Percentiles rank a stretch among this genome's conserved stretches.
These are phyloP conservation scores for Bombus terrestris DNA, from an alignment of 1,140 invertebrate species.

Conservation along the genomic window DNA sequence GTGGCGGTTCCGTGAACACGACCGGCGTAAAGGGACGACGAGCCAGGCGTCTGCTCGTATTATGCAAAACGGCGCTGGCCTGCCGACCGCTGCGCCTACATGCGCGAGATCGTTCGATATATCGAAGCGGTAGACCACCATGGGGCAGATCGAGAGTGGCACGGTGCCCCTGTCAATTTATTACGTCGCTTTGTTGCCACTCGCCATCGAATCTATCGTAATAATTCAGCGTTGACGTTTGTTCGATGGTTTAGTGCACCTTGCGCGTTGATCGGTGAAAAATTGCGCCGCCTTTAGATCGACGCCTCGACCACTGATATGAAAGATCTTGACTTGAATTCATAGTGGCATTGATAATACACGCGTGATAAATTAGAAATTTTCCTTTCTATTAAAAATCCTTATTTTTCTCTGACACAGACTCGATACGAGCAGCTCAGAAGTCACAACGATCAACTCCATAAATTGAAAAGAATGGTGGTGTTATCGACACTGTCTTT, in stretches of 20 bases:
- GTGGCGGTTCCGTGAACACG: conserved; percentile 60
- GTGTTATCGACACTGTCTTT: too few relatives aligned
- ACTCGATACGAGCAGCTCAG: too few relatives aligned
- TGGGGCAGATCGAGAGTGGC: conserved; percentile 57
- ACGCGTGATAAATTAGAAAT: background rate
- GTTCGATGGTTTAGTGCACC: conserved; percentile 12
- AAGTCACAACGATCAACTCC: too few relatives aligned
- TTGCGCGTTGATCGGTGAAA: conserved; percentile 24
- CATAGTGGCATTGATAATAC: background rate
- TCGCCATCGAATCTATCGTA: conserved; percentile 30
- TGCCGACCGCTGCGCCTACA: conserved; percentile 67
- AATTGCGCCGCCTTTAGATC: background rate
- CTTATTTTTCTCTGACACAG: background rate
- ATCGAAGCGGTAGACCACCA: conserved; percentile 72
- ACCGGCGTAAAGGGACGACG: conserved; percentile 63
- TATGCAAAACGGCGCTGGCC: conserved; percentile 72
- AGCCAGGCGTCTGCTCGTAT: conserved; percentile 74
- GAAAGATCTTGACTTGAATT: background rate
- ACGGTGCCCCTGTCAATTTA: conserved; percentile 59
- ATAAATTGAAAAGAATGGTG: too few relatives aligned
- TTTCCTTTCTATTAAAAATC: background rate
- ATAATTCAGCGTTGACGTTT: conserved; percentile 19
- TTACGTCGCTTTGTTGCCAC: conserved; percentile 48
- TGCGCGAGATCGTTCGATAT: conserved; percentile 69
- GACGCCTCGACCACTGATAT: too few relatives aligned